Evolutionary conservation across 2,888 invertebrate species (phyloP), one percentile per base, ranked within the genome.

Genomic region (Chrysodeixis includens): DNA sequence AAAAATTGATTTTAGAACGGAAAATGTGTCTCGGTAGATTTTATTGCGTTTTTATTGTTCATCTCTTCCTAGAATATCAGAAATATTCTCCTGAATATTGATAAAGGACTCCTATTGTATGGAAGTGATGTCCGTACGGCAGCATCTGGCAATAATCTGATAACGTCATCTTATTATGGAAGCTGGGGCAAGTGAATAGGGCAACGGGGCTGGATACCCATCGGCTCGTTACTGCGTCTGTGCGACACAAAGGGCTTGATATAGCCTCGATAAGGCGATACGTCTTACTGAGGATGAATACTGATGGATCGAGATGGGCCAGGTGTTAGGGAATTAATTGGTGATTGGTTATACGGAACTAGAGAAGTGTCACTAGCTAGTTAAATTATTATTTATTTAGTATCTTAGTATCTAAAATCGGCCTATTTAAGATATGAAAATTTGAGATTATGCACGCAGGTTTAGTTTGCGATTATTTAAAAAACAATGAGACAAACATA

Each of bases 171-270:
- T 74, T 57, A 62, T 60, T 30, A 65, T 30, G 51, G 30, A 32
- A 26, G 54, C 35, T 2, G 46, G 26, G 58, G 76, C 10, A 16
- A 26, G 26, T 76, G 62, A 64, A 71, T 67, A 53, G 40, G 62
- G 56, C 22, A 53, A 32, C 22, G 22, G 7, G 10, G 16, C 40
- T 20, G 62, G 78, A 78, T 64, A 74, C 52, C 10, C 46, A 73
- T 80, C 69, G 22, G 56, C 52, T 74, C 66, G 69, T 69, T 73
- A 69, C 22, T 53, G 30, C n/a, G 58, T 76, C 80, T 80, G 76
- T 80, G 55, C 18, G 59, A 12, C 44, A 40, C 26, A 73, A 30
- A 40, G 62, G 9, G 56, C 56, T n/a, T 52, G 12, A 55, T 16
- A 20, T 30, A n/a, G 59, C 51, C 65, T 72, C 79, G 67, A 76